These are phyloP conservation scores for Liodrosophila aerea DNA, from an alignment of 2,888 invertebrate genomes.

Conservation along the genomic window DNA sequence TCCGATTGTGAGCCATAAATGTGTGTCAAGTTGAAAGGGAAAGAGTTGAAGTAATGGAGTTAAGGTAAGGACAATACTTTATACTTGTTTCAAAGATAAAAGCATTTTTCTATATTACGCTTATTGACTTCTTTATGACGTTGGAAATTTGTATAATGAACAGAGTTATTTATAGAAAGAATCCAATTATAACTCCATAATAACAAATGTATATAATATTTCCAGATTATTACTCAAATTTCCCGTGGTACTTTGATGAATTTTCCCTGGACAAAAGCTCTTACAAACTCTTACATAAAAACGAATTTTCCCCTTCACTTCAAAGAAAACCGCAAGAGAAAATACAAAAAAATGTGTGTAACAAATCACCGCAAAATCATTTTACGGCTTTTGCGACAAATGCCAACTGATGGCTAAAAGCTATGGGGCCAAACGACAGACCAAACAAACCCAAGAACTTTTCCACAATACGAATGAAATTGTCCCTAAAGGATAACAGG, in stretches of 20 bases:
- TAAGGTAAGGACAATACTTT: conserved; percentile 17
- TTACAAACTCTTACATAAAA: too few relatives aligned
- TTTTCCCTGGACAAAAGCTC: too few relatives aligned
- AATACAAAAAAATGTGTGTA: conserved; percentile 24
- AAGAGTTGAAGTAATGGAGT: conserved; percentile 4
- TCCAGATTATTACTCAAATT: too few relatives aligned
- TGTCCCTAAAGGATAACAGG: conserved; percentile 17
- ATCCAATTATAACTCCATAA: too few relatives aligned
- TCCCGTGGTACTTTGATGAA: too few relatives aligned
- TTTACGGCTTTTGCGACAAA: conserved; percentile 33
- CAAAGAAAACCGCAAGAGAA: conserved; percentile 21
- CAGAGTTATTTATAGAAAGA: neutral
- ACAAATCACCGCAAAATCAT: conserved; percentile 51
- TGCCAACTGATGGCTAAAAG: conserved; percentile 21
- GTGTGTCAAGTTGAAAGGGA: conserved; percentile 31
- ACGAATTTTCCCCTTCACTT: conserved; percentile 16
- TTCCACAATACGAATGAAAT: conserved; percentile 19
- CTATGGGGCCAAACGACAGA: conserved; percentile 2
- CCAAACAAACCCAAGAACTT: conserved; percentile 9
- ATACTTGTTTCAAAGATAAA: too few relatives aligned
- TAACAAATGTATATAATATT: too few relatives aligned
- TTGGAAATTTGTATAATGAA: too few relatives aligned
- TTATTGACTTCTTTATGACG: too few relatives aligned
- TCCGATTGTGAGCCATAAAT: conserved; percentile 24
- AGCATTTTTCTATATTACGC: too few relatives aligned